Conservation (phyloP, 2,797 vertebrate genomes). For the Balearica regulorum region DNA sequence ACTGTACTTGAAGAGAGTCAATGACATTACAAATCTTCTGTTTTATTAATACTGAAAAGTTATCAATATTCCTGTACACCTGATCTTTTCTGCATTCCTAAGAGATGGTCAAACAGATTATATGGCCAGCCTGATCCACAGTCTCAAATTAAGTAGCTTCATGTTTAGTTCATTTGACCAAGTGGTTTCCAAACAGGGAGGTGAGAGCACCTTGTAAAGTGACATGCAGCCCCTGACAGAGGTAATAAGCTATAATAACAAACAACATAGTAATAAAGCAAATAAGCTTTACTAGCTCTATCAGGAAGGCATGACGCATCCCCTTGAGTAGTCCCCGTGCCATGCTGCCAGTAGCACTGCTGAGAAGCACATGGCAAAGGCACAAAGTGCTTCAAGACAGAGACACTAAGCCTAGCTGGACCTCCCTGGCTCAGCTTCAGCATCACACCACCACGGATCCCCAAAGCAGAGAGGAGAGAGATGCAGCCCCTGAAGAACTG, state of each 20-base stretch:
- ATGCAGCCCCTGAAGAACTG: background rate
- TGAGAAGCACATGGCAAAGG: background rate
- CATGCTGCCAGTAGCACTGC: background rate
- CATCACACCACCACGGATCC: background rate
- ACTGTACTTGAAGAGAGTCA: background rate
- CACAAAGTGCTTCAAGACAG: background rate
- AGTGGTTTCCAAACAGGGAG: background rate
- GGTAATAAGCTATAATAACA: background rate
- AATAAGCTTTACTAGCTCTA: background rate
- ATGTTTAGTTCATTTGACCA: background rate
- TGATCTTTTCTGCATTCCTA: background rate
- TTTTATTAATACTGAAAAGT: background rate
- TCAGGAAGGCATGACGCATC: rapidly evolving
- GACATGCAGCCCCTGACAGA: background rate
- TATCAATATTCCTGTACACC: background rate
- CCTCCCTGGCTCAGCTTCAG: background rate
- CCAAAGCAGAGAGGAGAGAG: background rate
- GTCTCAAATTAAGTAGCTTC: background rate
- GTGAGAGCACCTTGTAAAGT: background rate
- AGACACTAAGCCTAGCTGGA: background rate
- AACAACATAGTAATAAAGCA: background rate
- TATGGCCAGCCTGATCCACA: background rate
- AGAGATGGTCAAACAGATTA: background rate
- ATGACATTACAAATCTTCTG: background rate
- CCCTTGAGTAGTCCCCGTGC: background rate